phyloP scores from a whole-genome alignment of 2,113 vertebrate species.

The Xiphophorus hellerii region DNA sequence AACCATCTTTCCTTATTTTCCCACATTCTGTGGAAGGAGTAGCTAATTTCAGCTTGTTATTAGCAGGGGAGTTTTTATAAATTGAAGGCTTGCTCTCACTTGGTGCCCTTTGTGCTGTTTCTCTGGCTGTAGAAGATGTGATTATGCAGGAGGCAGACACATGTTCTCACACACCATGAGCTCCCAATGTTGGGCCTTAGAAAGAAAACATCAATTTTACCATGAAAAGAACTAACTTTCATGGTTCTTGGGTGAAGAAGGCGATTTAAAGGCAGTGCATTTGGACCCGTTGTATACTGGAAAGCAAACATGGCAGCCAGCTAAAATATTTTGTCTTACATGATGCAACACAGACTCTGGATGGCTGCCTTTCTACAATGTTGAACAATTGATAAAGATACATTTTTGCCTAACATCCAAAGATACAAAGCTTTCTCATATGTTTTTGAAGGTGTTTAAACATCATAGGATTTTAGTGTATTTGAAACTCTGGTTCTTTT shows the following conservation, averaged over 20 bases:
- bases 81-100: slow-evolving; percentile 34
- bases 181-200: slow-evolving; percentile 30
- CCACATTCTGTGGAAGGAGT: slow-evolving; percentile 17
- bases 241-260: slow-evolving; percentile 30
- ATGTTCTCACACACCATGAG: slow-evolving; percentile 46
- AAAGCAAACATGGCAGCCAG: slow-evolving; percentile 44
- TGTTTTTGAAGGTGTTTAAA: neutral
- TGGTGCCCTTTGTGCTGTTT: slow-evolving; percentile 47
- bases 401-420: slow-evolving; percentile 30
- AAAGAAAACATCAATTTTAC: slow-evolving; percentile 43
- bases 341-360: slow-evolving; percentile 32
- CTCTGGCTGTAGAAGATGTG: slow-evolving; percentile 34
- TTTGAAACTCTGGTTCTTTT: too few species aligned
- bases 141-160: slow-evolving; percentile 55
- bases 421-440: slow-evolving; percentile 40
- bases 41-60: slow-evolving; percentile 42
- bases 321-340: slow-evolving; percentile 26
- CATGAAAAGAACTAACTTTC: slow-evolving; percentile 44
- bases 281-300: slow-evolving; percentile 5
- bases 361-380: slow-evolving; percentile 48
- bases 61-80: slow-evolving; percentile 39
- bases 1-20: slow-evolving; percentile 37
- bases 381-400: slow-evolving; percentile 20
- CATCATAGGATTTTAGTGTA: too few species aligned
- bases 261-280: slow-evolving; percentile 44